A percentile compares a stretch with the other conserved stretches of the same genome.
These are phyloP conservation scores for Drosophila ustulata DNA, from an alignment of 2,888 invertebrate genomes.

Conservation along the genomic window DNA sequence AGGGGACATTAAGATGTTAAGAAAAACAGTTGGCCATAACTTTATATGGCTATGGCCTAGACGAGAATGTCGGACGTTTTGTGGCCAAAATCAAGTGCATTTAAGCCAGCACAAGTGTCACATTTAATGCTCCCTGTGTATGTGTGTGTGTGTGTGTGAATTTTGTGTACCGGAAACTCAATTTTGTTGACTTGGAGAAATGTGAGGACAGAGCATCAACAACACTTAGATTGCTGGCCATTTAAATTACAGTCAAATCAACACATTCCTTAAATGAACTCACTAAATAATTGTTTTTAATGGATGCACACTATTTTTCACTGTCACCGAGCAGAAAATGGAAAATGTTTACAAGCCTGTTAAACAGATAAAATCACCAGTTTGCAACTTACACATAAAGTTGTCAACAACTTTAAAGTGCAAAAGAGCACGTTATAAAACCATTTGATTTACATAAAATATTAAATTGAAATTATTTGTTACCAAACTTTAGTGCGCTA, in stretches of 20 bases:
- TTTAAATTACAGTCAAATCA: not conserved
- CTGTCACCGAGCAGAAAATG: not conserved
- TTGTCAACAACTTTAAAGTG: not conserved
- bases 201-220: constrained; percentile 28
- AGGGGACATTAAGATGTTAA: constrained; percentile 31
- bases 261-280: constrained; percentile 1
- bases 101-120: constrained; percentile 9
- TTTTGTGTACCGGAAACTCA: constrained; percentile 52
- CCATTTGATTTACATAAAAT: too few species aligned
- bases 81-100: constrained; percentile 13
- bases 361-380: not conserved
- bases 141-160: constrained; percentile 6
- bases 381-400: not conserved
- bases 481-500: too few species aligned
- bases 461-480: too few species aligned
- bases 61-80: constrained; percentile 8
- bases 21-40: constrained; percentile 42
- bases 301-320: not conserved
- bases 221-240: not conserved
- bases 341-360: not conserved
- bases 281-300: not conserved
- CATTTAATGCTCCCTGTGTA: constrained; percentile 11
- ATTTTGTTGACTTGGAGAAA: constrained; percentile 56
- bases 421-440: too few species aligned
- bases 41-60: constrained; percentile 21